Evolutionary conservation across 2,113 vertebrate genomes (phyloP).

Genomic region (Choloepus hoffmanni): DNA sequence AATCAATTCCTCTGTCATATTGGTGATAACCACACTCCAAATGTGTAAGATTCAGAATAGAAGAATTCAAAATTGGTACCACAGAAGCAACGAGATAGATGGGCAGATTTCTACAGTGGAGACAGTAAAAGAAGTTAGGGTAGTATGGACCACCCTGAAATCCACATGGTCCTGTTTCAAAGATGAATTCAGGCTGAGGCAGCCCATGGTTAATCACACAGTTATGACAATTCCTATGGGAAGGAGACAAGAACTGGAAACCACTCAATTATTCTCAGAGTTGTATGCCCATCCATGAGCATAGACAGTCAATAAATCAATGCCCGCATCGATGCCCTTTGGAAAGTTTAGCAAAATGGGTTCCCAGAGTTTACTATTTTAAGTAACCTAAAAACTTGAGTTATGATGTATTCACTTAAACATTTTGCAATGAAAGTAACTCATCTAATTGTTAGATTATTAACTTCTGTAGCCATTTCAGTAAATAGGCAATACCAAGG

Average conservation of each 20-base stretch:
- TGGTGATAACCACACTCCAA: not conserved
- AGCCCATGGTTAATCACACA: not conserved
- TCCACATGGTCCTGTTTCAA: not conserved
- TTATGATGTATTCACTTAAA: not conserved
- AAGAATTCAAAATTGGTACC: not conserved
- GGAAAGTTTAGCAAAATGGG: not conserved
- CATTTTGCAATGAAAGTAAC: not conserved
- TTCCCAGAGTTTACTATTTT: not conserved
- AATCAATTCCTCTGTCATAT: not conserved
- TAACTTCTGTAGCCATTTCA: not conserved
- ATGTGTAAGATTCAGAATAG: slow-evolving; percentile 8
- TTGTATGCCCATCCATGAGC: not conserved
- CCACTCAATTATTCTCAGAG: not conserved
- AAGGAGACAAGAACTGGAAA: not conserved
- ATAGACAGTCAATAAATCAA: not conserved
- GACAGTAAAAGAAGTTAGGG: slow-evolving; percentile 12
- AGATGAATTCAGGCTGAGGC: not conserved
- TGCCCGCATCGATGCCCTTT: not conserved
- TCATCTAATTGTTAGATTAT: not conserved
- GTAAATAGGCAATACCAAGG: not conserved
- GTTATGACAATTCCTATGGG: not conserved
- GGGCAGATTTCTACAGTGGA: not conserved
- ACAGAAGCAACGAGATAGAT: not conserved
- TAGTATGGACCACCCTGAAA: not conserved
- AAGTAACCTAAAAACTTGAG: not conserved